Evolutionary conservation across 2,797 vertebrate species (phyloP).

Genomic region (Hafferia zeledoni): DNA sequence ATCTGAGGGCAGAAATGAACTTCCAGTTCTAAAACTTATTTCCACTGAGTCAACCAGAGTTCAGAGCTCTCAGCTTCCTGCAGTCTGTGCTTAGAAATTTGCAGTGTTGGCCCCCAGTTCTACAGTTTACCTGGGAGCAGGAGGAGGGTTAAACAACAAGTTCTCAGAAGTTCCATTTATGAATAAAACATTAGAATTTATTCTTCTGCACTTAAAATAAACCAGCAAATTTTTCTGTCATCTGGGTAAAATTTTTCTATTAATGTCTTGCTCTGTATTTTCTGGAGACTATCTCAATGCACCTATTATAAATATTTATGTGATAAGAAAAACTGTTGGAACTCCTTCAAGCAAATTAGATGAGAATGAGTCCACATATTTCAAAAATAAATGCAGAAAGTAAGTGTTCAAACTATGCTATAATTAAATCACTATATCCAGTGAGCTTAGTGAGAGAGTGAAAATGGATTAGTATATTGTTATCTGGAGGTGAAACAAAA

Average conservation of each 20-base stretch:
- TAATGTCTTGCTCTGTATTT: constrained; percentile 1
- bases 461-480: neutral
- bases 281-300: neutral
- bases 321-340: neutral
- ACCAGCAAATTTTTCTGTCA: neutral
- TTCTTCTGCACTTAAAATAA: constrained; percentile 10
- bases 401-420: neutral
- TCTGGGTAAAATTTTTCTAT: constrained; percentile 11
- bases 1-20: neutral
- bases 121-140: neutral
- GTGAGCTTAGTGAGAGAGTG: neutral
- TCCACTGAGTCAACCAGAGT: neutral
- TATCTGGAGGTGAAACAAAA: neutral
- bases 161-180: neutral
- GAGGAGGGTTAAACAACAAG: neutral
- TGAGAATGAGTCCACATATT: neutral
- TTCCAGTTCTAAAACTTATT: neutral
- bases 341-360: constrained; percentile 31
- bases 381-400: constrained; percentile 27
- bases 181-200: constrained; percentile 35
- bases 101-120: neutral
- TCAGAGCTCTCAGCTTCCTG: neutral
- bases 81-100: neutral
- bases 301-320: constrained; percentile 50
- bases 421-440: neutral